phyloP scores from a whole-genome alignment of 1,140 invertebrate genomes.

The Papilio dardanus region DNA sequence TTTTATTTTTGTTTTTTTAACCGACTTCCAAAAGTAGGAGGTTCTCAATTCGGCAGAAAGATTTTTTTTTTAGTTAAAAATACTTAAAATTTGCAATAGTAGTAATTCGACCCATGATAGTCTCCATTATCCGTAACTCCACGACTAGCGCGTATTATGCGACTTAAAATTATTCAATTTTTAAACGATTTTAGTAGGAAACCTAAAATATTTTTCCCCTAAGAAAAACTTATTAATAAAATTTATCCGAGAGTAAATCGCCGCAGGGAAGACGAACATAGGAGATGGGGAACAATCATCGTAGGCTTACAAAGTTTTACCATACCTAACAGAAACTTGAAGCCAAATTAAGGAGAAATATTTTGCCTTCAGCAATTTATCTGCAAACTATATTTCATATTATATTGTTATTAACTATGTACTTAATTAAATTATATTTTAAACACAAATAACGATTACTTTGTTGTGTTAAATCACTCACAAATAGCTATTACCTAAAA shows the following conservation, averaged over 20 bases:
- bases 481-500: neutral
- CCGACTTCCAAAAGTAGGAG: no score
- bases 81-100: no score
- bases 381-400: neutral
- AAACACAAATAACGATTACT: neutral
- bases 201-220: neutral
- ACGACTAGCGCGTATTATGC: no score
- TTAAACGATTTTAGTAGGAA: no score
- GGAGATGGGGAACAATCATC: neutral
- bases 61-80: no score
- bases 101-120: no score
- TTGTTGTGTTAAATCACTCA: neutral
- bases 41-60: no score
- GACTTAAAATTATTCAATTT: no score
- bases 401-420: conserved; percentile 3
- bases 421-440: neutral
- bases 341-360: conserved; percentile 19
- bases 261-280: conserved; percentile 9
- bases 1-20: no score
- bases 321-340: neutral
- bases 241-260: neutral
- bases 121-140: no score
- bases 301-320: conserved; percentile 12
- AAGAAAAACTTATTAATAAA: conserved; percentile 5
- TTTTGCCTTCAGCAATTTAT: conserved; percentile 1